Conservation (phyloP, 2,113 vertebrate species). For the Cavia porcellus region DNA sequence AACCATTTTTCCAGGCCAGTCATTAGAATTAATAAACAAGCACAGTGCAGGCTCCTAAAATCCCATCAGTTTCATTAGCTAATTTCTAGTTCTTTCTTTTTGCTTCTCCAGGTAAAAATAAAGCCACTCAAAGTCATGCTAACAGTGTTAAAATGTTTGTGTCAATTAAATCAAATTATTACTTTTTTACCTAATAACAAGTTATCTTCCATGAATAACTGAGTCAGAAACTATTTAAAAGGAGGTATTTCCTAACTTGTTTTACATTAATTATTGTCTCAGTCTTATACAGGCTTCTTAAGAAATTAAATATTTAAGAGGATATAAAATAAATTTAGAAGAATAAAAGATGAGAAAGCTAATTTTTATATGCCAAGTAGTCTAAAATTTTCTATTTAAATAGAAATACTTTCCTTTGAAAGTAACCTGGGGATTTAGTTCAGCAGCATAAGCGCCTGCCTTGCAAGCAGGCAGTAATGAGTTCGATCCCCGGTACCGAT, state of each 20-base stretch:
- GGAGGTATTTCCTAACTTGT: not conserved
- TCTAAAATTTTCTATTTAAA: conserved; percentile 51
- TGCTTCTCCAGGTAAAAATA: conserved; percentile 56
- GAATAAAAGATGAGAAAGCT: conserved; percentile 43
- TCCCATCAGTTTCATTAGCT: not conserved
- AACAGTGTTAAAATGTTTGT: conserved; percentile 30
- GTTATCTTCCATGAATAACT: conserved; percentile 47
- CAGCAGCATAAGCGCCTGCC: too few relatives aligned
- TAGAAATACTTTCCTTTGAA: not conserved
- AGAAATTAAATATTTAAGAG: conserved; percentile 48
- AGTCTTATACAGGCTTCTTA: not conserved
- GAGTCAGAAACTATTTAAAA: conserved; percentile 45
- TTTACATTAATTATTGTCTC: conserved; percentile 67
- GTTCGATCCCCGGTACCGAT: too few relatives aligned
- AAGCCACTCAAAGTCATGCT: conserved; percentile 34
- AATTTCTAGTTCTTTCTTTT: conserved; percentile 41
- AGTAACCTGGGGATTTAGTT: not conserved
- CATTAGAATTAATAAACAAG: not conserved
- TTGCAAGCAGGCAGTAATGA: too few relatives aligned
- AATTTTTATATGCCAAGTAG: conserved; percentile 35
- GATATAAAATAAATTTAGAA: conserved; percentile 47
- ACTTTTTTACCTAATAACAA: conserved; percentile 62
- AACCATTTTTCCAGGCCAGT: not conserved
- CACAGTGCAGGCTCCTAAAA: not conserved
- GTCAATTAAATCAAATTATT: conserved; percentile 67